Evolutionary conservation across 2,113 vertebrate species (phyloP).

Genomic region (Nettapus auritus): DNA sequence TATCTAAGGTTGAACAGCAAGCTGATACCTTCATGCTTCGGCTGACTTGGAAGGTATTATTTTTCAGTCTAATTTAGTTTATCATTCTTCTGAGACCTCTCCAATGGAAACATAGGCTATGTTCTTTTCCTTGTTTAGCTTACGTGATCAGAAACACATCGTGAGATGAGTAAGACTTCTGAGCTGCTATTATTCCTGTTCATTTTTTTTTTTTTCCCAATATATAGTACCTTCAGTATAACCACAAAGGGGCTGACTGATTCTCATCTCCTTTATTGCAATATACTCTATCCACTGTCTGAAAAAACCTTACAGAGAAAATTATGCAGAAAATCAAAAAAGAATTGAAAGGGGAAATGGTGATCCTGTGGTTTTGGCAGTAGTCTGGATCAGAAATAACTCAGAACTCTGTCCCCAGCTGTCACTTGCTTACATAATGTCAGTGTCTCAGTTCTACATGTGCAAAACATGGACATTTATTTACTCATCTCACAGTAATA

Average conservation of each 20-base stretch:
- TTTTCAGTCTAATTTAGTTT: background rate
- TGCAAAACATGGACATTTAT: background rate
- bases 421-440: background rate
- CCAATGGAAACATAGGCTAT: background rate
- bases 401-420: background rate
- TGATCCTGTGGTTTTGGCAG: background rate
- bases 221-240: background rate
- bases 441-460: background rate
- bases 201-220: background rate
- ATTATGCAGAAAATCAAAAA: background rate
- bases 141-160: background rate
- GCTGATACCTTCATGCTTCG: background rate
- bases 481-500: background rate
- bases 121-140: background rate
- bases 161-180: background rate
- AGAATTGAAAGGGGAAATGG: background rate
- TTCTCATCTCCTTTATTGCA: background rate
- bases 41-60: background rate
- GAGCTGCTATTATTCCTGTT: background rate
- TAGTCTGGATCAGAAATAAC: background rate
- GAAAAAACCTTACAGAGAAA: background rate
- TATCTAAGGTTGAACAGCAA: background rate
- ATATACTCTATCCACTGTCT: accelerated
- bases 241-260: background rate
- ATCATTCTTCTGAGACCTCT: background rate